These are phyloP conservation scores for Zaprionus gabonicus DNA, from an alignment of 1,140 invertebrate species.

Conservation along the genomic window DNA sequence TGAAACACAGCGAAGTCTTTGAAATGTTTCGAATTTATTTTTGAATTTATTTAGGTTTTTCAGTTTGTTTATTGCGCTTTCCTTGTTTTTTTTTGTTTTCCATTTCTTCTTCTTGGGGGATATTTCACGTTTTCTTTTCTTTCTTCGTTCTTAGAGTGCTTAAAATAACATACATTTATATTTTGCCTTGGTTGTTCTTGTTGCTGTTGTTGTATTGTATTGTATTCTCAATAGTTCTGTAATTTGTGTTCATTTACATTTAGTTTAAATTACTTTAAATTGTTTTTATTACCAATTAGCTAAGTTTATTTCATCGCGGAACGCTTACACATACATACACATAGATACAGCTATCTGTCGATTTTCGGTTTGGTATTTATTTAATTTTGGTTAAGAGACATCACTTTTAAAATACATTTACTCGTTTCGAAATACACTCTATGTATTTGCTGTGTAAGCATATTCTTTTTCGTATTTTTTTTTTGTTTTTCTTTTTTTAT, in stretches of 20 bases:
- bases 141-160: slow-evolving; percentile 66
- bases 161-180: slow-evolving; percentile 80
- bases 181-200: slow-evolving; percentile 39
- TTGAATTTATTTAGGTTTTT: slow-evolving; percentile 63
- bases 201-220: slow-evolving; percentile 14
- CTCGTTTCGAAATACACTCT: slow-evolving; percentile 7
- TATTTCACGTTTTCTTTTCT: slow-evolving; percentile 33
- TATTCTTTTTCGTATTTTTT: neutral
- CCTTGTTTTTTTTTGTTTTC: slow-evolving; percentile 61
- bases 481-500: neutral
- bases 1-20: slow-evolving; percentile 45
- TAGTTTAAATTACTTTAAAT: slow-evolving; percentile 59
- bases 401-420: slow-evolving; percentile 59
- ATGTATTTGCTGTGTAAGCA: slow-evolving; percentile 23
- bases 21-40: slow-evolving; percentile 77
- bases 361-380: slow-evolving; percentile 52
- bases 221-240: slow-evolving; percentile 32
- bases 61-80: slow-evolving; percentile 73
- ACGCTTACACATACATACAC: slow-evolving; percentile 65
- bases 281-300: slow-evolving; percentile 69
- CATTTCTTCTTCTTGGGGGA: slow-evolving; percentile 22
- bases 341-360: slow-evolving; percentile 37
- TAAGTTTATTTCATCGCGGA: slow-evolving; percentile 61
- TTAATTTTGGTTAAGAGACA: slow-evolving; percentile 55
- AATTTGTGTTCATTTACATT: slow-evolving; percentile 64